These are phyloP conservation scores for Prenolepis imparis DNA, from an alignment of 2,888 invertebrate genomes.

Conservation along the genomic window DNA sequence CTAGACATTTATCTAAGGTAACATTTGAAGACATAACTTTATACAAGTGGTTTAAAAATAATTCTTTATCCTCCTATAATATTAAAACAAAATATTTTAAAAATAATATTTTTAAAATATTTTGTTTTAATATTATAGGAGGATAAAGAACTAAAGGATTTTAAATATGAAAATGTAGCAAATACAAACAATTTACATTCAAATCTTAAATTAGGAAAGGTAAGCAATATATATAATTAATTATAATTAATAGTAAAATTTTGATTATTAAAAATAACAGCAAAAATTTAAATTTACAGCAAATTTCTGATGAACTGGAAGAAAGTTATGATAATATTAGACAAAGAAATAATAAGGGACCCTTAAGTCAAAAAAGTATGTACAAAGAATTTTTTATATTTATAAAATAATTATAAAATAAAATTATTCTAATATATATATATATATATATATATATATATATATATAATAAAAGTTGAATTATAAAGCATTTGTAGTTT, in stretches of 20 bases:
- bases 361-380: constrained; percentile 9
- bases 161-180: not conserved
- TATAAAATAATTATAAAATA: not conserved
- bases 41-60: not conserved
- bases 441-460: not conserved
- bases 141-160: not conserved
- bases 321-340: not conserved
- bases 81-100: too few relatives aligned
- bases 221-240: not conserved
- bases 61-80: too few relatives aligned
- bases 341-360: not conserved
- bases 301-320: not conserved
- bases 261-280: not conserved
- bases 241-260: not conserved
- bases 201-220: not conserved
- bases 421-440: not conserved
- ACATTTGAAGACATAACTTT: not conserved
- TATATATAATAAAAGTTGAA: not conserved
- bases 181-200: not conserved
- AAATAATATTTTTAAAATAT: not conserved
- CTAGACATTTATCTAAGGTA: constrained; percentile 20
- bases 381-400: constrained; percentile 17
- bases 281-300: constrained; percentile 33
- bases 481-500: not conserved
- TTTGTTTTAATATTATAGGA: constrained; percentile 18